These are phyloP conservation scores for Pterophyllum scalare DNA, from an alignment of 2,113 vertebrate genomes.

Conservation along the genomic window DNA sequence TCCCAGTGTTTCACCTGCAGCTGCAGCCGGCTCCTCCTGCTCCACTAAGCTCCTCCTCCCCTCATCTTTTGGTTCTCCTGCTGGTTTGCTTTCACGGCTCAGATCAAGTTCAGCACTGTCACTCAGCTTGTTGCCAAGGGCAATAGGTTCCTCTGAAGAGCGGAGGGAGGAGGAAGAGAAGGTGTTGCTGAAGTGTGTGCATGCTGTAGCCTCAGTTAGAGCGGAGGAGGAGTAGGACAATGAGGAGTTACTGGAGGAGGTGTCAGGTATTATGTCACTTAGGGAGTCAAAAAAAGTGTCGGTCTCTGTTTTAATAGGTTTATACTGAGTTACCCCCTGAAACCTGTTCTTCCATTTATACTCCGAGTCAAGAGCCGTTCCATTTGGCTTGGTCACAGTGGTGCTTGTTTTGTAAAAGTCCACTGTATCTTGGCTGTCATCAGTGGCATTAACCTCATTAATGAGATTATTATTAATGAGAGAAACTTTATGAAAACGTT, in stretches of 20 bases:
- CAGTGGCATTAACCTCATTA: neutral
- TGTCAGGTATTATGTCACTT: conserved; percentile 9
- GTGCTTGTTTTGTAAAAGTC: neutral
- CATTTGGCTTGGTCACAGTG: neutral
- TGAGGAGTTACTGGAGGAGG: neutral
- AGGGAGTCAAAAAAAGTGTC: neutral
- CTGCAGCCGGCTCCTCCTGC: conserved; percentile 70
- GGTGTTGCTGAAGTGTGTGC: conserved; percentile 19
- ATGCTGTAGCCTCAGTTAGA: neutral
- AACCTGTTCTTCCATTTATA: conserved; percentile 53
- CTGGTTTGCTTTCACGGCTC: conserved; percentile 48
- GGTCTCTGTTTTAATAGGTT: neutral
- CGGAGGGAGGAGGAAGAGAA: conserved; percentile 25
- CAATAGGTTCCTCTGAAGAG: conserved; percentile 14
- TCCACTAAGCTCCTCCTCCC: conserved; percentile 51
- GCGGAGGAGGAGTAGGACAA: conserved; percentile 13
- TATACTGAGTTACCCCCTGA: conserved; percentile 36
- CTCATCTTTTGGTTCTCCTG: conserved; percentile 16
- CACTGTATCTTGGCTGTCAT: neutral
- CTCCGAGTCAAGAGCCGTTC: rapidly evolving
- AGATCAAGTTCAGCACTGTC: conserved; percentile 45
- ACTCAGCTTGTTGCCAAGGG: conserved; percentile 44
- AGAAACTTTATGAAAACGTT: conserved; percentile 81
- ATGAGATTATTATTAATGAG: conserved; percentile 77
- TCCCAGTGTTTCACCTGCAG: conserved; percentile 52